A percentile compares a stretch with the other conserved stretches of the same genome.
phyloP scores from a whole-genome alignment of 1,140 invertebrate genomes.

The Plutomurus gul region DNA sequence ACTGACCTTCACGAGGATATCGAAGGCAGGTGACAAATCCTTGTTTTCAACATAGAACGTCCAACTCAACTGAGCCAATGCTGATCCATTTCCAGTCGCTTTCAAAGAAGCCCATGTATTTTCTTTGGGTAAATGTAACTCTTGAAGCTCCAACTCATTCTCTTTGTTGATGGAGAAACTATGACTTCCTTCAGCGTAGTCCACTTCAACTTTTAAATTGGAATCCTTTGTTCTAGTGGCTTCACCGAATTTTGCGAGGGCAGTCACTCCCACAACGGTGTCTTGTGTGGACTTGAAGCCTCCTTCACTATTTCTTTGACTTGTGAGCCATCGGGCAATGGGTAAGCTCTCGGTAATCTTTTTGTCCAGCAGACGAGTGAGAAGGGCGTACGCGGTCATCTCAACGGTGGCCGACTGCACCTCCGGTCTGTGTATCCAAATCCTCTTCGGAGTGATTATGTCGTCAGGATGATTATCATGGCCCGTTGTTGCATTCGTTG shows the following conservation, averaged over 20 bases:
- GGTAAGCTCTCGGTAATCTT: slow-evolving; percentile 71
- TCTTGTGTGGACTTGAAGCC: slow-evolving; percentile 79
- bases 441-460: neutral
- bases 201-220: slow-evolving; percentile 13
- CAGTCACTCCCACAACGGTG: slow-evolving; percentile 48
- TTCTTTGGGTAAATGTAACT: slow-evolving; percentile 62
- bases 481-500: neutral
- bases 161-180: neutral
- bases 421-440: neutral
- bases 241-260: slow-evolving; percentile 38
- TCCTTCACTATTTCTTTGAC: slow-evolving; percentile 77
- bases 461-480: neutral
- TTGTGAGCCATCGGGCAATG: slow-evolving; percentile 81
- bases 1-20: slow-evolving; percentile 25
- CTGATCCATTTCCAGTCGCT: slow-evolving; percentile 80
- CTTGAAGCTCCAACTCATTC: slow-evolving; percentile 44
- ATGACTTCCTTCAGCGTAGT: neutral
- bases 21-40: slow-evolving; percentile 55
- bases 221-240: neutral
- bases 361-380: slow-evolving; percentile 69
- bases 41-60: slow-evolving; percentile 85
- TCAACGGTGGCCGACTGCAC: slow-evolving; percentile 73
- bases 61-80: slow-evolving; percentile 79
- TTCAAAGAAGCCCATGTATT: slow-evolving; percentile 65
- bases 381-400: slow-evolving; percentile 81